Evolutionary conservation across 2,888 invertebrate genomes (phyloP).

Genomic region (Cheilosia soror): DNA sequence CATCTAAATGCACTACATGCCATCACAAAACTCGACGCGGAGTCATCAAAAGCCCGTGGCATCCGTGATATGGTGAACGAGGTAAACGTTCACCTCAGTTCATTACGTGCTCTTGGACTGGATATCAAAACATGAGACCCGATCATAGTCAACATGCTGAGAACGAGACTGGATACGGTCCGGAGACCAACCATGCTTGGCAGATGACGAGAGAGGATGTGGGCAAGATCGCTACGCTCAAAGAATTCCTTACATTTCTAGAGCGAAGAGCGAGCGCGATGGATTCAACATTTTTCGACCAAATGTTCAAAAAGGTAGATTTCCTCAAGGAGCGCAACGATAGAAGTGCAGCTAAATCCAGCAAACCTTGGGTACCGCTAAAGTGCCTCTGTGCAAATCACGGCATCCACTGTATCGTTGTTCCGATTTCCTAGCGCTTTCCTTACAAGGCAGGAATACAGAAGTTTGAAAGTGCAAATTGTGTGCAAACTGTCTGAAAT

Average conservation of each 20-base stretch:
- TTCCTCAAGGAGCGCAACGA: neutral
- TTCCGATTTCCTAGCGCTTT: no score
- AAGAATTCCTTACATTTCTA: constrained; percentile 7
- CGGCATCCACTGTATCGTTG: no score
- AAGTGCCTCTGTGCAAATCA: no score
- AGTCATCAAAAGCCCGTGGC: neutral
- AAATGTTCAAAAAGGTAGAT: neutral
- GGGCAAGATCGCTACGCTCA: constrained; percentile 1
- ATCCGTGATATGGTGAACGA: constrained; percentile 17
- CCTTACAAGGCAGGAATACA: no score
- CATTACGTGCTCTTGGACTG: no score
- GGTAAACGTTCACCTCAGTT: constrained; percentile 1
- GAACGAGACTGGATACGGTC: constrained; percentile 18
- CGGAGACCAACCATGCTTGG: constrained; percentile 17
- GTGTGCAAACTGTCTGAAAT: no score
- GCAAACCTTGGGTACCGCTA: neutral
- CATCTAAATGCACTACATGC: constrained; percentile 17
- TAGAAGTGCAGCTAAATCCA: neutral
- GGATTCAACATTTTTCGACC: constrained; percentile 28
- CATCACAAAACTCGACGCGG: constrained; percentile 1
- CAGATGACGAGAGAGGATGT: constrained; percentile 18
- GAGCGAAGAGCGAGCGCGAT: constrained; percentile 27
- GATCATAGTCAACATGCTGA: constrained; percentile 17
- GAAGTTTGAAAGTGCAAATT: no score
- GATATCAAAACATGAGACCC: no score